Conservation (phyloP, 2,113 vertebrate genomes). For the Cichladusa arquata region DNA sequence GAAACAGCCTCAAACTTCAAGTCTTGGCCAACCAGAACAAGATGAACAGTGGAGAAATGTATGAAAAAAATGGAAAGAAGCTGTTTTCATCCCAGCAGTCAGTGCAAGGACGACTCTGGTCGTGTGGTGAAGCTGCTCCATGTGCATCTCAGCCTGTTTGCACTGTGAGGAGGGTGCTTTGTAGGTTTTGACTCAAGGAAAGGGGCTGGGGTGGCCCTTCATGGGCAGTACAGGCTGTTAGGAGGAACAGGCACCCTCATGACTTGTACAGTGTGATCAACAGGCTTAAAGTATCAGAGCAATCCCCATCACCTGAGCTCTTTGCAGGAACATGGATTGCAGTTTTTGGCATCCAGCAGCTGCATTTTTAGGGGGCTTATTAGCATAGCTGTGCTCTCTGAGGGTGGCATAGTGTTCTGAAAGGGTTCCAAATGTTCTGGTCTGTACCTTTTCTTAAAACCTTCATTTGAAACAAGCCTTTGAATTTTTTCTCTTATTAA, state of each 20-base stretch:
- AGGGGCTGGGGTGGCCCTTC: background rate
- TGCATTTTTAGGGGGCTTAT: slow-evolving; percentile 34
- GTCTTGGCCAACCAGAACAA: background rate
- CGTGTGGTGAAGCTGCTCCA: background rate
- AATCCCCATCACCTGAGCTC: background rate
- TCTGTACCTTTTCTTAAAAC: background rate
- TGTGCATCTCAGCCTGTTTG: background rate
- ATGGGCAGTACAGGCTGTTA: background rate
- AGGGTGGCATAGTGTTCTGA: background rate
- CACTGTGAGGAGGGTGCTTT: background rate
- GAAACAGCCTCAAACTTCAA: background rate
- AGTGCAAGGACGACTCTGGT: background rate
- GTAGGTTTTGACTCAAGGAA: background rate
- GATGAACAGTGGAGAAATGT: background rate
- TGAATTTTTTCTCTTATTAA: background rate
- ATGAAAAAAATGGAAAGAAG: background rate
- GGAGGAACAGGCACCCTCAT: background rate
- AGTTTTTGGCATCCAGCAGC: background rate
- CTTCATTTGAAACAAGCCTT: background rate
- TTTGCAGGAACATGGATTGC: background rate
- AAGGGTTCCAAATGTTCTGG: background rate
- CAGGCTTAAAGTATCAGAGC: slow-evolving; percentile 24
- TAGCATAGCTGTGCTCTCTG: background rate
- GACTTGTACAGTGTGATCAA: background rate
- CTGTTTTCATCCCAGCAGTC: background rate